Conservation (phyloP, 2,797 vertebrate genomes). For the Enteromius anoplus region DNA sequence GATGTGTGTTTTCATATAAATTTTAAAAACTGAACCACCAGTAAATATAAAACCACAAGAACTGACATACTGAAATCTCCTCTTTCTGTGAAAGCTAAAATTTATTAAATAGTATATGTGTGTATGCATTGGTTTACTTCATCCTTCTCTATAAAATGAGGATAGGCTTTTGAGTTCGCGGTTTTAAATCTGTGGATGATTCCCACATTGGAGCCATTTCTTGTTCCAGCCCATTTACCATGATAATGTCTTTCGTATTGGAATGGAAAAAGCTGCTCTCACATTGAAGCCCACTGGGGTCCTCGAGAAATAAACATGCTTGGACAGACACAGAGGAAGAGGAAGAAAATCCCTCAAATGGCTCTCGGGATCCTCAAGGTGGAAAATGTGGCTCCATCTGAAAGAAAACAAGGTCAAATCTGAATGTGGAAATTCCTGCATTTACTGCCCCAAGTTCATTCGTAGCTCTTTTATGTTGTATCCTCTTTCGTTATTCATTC, state of each 20-base stretch:
- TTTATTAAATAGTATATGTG: slow-evolving; percentile 12
- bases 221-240: slow-evolving; percentile 57
- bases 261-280: slow-evolving; percentile 47
- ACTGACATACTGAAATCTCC: slow-evolving; percentile 1
- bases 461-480: not conserved
- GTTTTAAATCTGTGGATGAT: slow-evolving; percentile 43
- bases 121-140: slow-evolving; percentile 11
- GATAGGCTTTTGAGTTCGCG: slow-evolving; percentile 22
- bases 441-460: not conserved
- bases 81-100: not conserved
- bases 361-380: slow-evolving; percentile 44
- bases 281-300: slow-evolving; percentile 41
- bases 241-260: slow-evolving; percentile 58
- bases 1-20: not conserved
- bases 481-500: not conserved
- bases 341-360: slow-evolving; percentile 46
- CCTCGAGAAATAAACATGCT: slow-evolving; percentile 49
- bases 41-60: not conserved
- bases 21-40: not conserved
- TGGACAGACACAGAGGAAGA: slow-evolving; percentile 44
- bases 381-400: slow-evolving; percentile 41
- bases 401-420: slow-evolving; percentile 56
- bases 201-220: slow-evolving; percentile 39
- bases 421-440: not conserved
- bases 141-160: slow-evolving; percentile 11